Percentiles rank a stretch among this genome's conserved stretches.
Evolutionary conservation across 2,797 vertebrate genomes (phyloP).

Genomic region (Liparis tanakae): DNA sequence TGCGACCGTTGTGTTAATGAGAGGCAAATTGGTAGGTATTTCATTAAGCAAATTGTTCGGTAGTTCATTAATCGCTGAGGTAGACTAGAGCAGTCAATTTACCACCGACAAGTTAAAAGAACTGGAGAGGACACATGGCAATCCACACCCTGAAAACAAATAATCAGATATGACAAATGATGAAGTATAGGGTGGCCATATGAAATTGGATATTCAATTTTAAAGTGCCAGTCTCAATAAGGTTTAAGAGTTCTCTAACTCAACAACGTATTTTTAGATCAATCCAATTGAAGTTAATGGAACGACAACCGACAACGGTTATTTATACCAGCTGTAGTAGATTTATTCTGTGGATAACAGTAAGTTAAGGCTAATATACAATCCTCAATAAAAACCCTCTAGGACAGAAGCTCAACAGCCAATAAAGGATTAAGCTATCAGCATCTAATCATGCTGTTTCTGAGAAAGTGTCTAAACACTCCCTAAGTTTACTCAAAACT

Average conservation of each 20-base stretch:
- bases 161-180: background rate
- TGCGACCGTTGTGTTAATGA: constrained; percentile 6
- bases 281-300: background rate
- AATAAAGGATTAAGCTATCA: background rate
- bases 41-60: constrained; percentile 23
- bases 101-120: constrained; percentile 23
- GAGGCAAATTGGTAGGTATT: background rate
- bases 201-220: background rate
- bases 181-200: background rate
- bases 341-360: background rate
- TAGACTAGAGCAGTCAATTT: constrained; percentile 17
- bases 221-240: background rate
- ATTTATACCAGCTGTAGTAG: background rate
- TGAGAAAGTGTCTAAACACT: constrained; percentile 2
- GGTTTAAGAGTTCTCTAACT: background rate
- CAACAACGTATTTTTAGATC: background rate
- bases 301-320: background rate
- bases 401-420: background rate
- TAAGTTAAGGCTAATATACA: background rate
- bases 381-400: background rate
- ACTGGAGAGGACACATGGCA: constrained; percentile 7
- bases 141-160: constrained; percentile 8
- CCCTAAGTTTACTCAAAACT: background rate
- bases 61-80: constrained; percentile 23
- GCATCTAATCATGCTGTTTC: background rate